These are phyloP conservation scores for Drosophila murphyi DNA, from an alignment of 1,140 invertebrate genomes.

Conservation along the genomic window DNA sequence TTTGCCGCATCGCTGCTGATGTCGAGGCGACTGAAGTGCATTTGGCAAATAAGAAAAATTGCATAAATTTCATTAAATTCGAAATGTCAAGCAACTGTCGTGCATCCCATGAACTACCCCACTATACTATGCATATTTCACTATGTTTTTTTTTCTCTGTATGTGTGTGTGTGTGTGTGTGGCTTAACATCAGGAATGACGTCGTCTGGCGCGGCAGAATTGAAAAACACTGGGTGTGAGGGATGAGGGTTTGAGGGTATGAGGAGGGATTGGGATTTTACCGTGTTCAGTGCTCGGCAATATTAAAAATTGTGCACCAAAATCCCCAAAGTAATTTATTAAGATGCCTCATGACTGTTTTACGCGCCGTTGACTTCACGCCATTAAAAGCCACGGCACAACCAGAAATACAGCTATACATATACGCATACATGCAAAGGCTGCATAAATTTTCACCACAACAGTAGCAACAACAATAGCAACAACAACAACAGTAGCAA, in stretches of 20 bases:
- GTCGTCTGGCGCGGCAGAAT: constrained; percentile 44
- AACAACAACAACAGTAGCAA: constrained; percentile 14
- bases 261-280: too few species aligned
- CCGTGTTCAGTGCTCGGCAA: constrained; percentile 52
- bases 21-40: constrained; percentile 66
- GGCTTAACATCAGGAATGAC: constrained; percentile 51
- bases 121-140: constrained; percentile 9
- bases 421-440: constrained; percentile 44
- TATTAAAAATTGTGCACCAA: constrained; percentile 83
- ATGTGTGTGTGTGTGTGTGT: constrained; percentile 32
- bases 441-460: constrained; percentile 48
- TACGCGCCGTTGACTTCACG: constrained; percentile 80
- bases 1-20: constrained; percentile 71
- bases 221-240: constrained; percentile 10
- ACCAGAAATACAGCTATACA: constrained; percentile 50
- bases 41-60: constrained; percentile 83
- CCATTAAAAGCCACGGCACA: constrained; percentile 73
- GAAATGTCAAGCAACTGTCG: constrained; percentile 81
- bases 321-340: constrained; percentile 84
- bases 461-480: constrained; percentile 22
- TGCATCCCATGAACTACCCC: constrained; percentile 25
- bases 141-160: constrained; percentile 11
- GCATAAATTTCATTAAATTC: constrained; percentile 84
- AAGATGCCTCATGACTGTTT: constrained; percentile 83
- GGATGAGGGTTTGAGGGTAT: too few species aligned